A percentile compares a stretch with the other conserved stretches of the same genome.
Conservation (phyloP, 2,797 vertebrate genomes). For the Cynodonichthys magdalenae region DNA sequence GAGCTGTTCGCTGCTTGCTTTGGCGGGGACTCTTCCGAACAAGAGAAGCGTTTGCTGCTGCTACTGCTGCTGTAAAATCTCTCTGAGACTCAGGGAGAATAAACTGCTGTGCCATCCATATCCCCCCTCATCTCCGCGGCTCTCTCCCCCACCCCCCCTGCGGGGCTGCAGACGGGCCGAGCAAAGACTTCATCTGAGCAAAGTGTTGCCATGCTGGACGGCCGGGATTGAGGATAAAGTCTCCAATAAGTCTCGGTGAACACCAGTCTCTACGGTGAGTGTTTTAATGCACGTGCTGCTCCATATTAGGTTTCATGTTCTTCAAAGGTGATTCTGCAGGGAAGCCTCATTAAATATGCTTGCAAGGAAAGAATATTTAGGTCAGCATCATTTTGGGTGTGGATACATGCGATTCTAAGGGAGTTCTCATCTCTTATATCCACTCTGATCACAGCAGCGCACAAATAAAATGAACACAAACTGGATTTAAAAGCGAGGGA, state of each 20-base stretch:
- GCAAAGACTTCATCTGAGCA: constrained; percentile 50
- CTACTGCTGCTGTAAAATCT: constrained; percentile 22
- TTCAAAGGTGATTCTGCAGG: constrained; percentile 9
- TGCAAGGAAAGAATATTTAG: constrained; percentile 60
- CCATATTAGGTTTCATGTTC: background rate
- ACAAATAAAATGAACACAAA: background rate
- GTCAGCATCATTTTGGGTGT: constrained; percentile 71
- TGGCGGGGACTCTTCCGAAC: constrained; percentile 31
- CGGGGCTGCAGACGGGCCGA: constrained; percentile 21
- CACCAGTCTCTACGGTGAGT: constrained; percentile 69
- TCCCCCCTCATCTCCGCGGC: constrained; percentile 5
- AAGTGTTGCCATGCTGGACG: constrained; percentile 78
- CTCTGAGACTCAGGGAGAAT: constrained; percentile 46
- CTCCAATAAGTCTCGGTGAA: constrained; percentile 51
- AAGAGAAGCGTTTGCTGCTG: constrained; percentile 16
- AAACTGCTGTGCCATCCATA: constrained; percentile 47
- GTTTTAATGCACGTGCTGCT: background rate
- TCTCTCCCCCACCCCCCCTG: background rate
- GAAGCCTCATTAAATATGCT: constrained; percentile 35
- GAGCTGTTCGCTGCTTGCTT: constrained; percentile 75
- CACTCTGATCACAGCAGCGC: background rate
- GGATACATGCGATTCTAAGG: constrained; percentile 42
- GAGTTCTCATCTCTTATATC: constrained; percentile 17
- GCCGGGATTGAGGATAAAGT: constrained; percentile 72
- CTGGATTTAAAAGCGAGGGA: background rate